Base-by-base conservation (phyloP, 2,797 vertebrate genomes). In the Ciconia nigra region DNA sequence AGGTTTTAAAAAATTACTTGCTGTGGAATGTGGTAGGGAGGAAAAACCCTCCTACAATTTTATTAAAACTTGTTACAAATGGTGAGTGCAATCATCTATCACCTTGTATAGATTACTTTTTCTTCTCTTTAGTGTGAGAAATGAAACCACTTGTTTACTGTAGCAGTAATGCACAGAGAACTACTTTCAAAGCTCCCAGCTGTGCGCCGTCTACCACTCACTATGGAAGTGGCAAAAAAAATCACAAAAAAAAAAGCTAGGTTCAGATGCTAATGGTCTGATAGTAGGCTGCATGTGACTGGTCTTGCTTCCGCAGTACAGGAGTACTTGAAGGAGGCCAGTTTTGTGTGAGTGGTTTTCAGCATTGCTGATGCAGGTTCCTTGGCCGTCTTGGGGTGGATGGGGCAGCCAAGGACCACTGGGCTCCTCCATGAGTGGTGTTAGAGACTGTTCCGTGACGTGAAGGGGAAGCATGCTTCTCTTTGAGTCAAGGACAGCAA, bases 111-210 rank as follows among this genome's bases (percentile, higher is more conserved):
- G 82, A 94, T 89, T 83, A 46, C 59, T 63, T 63, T 84, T 96
- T 74, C 83, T 59, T 81, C 66, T 82, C 79, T 91, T 79, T 58
- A 78, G 49, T 10, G 49, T 49, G 46, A 94, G 76, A 85, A 95
- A 91, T 91, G 39, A 95, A 96, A 86, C 22, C 69, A 35, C 76
- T 86, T 41, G 46, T 91, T 96, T 81, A 57, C 65, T 80, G 57
- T 39, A 91, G 89, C 87, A 88, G 6, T 20, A 93, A 83, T 19
- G 69, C 18, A 19, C 0, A 0, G 25, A 89, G 57, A 71, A 37
- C 57, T 37, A 26, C 26, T 89, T 59, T 25, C 57, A 80, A 61
- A 87, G 76, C 55, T 89, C 57, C 25, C 74, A 71, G 72, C 82
- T 85, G 28, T 74, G 89, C 47, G 35, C 20, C 1, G 3, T 41